Conservation (phyloP, 2,797 vertebrate species). For the Scarus forsteni region DNA sequence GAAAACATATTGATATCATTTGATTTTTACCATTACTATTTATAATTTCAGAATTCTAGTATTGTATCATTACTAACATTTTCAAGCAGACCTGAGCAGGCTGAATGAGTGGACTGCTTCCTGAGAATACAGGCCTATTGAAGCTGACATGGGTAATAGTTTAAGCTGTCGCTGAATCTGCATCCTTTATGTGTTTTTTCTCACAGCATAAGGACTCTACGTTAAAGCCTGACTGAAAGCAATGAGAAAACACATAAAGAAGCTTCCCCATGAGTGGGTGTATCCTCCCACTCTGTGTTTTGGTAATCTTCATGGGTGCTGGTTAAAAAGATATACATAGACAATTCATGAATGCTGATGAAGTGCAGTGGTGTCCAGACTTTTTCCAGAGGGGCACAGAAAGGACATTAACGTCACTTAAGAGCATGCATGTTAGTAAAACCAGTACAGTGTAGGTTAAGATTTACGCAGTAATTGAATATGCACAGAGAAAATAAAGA, state of each 20-base stretch:
- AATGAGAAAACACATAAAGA: slow-evolving; percentile 20
- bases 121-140: background rate
- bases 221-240: slow-evolving; percentile 2
- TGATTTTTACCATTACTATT: no score
- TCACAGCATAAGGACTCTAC: background rate
- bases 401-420: no score
- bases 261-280: slow-evolving; percentile 24
- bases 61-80: no score
- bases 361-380: no score
- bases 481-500: no score
- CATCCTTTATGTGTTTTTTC: background rate
- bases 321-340: slow-evolving; percentile 15
- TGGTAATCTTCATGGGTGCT: slow-evolving; percentile 25
- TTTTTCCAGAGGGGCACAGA: no score
- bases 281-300: slow-evolving; percentile 10
- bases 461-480: no score
- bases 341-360: slow-evolving; percentile 1
- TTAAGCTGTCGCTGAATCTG: no score
- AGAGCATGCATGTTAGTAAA: no score
- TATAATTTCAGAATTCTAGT: no score
- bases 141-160: background rate
- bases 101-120: background rate
- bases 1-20: no score
- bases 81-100: background rate
- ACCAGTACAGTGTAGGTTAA: no score